These are phyloP conservation scores for Craniophora ligustri DNA, from an alignment of 2,888 invertebrate genomes.

Conservation along the genomic window DNA sequence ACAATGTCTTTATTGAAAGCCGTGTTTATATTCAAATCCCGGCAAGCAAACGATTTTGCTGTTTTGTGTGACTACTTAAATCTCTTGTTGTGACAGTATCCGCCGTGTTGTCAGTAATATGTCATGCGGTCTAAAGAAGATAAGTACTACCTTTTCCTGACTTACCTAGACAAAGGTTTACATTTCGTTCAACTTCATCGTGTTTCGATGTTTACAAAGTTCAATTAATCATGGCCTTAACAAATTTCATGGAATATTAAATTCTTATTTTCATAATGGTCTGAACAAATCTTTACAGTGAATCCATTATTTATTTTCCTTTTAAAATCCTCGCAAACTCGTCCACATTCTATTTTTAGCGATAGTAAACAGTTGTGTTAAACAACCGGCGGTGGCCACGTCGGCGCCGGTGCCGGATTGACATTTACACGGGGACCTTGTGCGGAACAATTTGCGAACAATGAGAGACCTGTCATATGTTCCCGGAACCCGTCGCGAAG, in stretches of 20 bases:
- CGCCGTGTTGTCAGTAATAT: neutral
- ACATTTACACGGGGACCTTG: conserved; percentile 85
- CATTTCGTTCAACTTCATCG: neutral
- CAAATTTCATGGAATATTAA: too few species aligned
- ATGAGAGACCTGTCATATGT: conserved; percentile 77
- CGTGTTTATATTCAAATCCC: neutral
- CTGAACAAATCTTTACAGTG: neutral
- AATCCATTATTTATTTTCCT: conserved; percentile 9
- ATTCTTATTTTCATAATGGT: neutral
- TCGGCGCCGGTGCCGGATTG: conserved; percentile 79
- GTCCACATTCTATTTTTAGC: conserved; percentile 48
- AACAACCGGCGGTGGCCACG: conserved; percentile 56
- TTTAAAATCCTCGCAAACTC: conserved; percentile 25
- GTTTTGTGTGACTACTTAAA: neutral
- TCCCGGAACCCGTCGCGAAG: conserved; percentile 79
- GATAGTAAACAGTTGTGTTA: conserved; percentile 47
- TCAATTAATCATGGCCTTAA: neutral
- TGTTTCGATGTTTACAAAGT: too few species aligned
- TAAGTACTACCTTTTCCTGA: neutral
- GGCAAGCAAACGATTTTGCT: neutral
- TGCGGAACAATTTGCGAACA: conserved; percentile 81
- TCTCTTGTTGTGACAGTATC: neutral
- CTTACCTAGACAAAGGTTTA: neutral
- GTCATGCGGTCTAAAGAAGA: neutral
- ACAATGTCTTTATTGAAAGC: neutral